Conservation (phyloP, 2,113 vertebrate genomes). For the Eupsittula cactorum region DNA sequence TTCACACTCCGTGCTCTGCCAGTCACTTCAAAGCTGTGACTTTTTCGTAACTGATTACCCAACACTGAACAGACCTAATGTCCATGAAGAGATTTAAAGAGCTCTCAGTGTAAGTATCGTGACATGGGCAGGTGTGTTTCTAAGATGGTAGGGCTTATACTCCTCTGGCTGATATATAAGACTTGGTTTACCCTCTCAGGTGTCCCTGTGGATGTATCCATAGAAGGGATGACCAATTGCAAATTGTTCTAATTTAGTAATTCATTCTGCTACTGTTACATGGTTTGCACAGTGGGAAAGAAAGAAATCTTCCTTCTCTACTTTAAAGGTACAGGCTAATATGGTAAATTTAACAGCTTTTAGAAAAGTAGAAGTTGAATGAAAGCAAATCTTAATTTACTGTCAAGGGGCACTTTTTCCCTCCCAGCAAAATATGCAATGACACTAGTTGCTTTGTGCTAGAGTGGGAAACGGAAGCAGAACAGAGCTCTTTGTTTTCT, state of each 20-base stretch:
- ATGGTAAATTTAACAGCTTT: not conserved
- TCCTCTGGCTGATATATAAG: not conserved
- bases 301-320: not conserved
- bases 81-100: not conserved
- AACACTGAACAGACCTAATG: not conserved
- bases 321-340: not conserved
- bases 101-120: not conserved
- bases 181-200: not conserved
- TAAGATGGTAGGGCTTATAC: not conserved
- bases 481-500: not conserved
- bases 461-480: not conserved
- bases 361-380: not conserved
- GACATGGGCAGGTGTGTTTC: not conserved
- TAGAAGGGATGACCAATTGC: not conserved
- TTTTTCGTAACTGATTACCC: constrained; percentile 35
- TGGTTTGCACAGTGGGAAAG: not conserved
- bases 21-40: not conserved
- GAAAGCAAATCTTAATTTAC: not conserved
- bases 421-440: not conserved
- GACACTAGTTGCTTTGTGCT: not conserved
- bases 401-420: not conserved
- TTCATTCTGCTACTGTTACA: not conserved
- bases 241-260: not conserved
- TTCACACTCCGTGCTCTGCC: constrained; percentile 29
- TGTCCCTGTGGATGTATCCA: not conserved